Evolutionary conservation across 2,888 invertebrate species (phyloP).

Genomic region (Dolichomitus sp.): DNA sequence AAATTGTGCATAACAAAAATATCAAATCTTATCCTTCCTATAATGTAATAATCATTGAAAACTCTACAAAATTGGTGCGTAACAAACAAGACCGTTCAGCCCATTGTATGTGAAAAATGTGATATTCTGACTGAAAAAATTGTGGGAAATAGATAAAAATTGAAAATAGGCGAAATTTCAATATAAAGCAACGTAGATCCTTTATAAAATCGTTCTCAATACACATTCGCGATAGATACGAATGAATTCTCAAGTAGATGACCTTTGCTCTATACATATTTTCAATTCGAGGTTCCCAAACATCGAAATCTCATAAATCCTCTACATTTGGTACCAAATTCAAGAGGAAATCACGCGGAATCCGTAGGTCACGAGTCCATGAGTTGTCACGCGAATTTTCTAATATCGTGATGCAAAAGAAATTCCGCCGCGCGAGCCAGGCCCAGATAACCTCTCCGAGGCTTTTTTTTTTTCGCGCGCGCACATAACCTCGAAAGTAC

Average conservation of each 20-base stretch:
- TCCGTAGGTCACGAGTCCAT: not conserved
- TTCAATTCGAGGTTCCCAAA: not conserved
- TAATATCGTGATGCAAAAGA: not conserved
- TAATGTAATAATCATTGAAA: not conserved
- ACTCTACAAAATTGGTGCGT: not conserved
- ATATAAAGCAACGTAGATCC: not conserved
- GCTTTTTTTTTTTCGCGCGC: conserved; percentile 3
- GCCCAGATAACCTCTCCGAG: conserved; percentile 74
- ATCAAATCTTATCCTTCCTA: not conserved
- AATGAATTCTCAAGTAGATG: not conserved
- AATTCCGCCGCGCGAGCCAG: conserved; percentile 2
- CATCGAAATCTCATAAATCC: not conserved
- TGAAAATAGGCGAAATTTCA: not conserved
- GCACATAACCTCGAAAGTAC: conserved; percentile 68
- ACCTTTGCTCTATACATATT: conserved; percentile 20
- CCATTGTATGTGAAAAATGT: not conserved
- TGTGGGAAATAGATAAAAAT: not conserved
- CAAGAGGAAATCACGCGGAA: not conserved
- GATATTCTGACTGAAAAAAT: not conserved
- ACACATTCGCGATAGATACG: not conserved
- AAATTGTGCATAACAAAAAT: not conserved
- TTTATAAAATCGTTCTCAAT: not conserved
- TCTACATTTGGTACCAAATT: not conserved
- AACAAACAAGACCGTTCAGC: not conserved
- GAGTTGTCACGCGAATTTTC: conserved; percentile 53